Conservation (phyloP, 2,797 vertebrate species). For the Sandelia bainsii region DNA sequence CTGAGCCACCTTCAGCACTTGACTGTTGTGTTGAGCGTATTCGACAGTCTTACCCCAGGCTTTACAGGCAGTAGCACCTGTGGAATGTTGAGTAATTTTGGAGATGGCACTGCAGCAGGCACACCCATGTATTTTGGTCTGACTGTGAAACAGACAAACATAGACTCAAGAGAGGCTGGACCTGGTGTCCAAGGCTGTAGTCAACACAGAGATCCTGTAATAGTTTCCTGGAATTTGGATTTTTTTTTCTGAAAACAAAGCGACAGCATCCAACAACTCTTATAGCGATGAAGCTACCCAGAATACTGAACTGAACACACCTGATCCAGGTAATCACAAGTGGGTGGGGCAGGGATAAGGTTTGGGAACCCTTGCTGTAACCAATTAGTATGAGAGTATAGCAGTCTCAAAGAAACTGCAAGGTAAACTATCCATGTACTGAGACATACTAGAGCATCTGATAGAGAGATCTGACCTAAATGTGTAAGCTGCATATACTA, state of each 20-base stretch:
- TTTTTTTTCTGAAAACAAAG: too few species aligned
- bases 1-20: background rate
- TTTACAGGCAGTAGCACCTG: slow-evolving; percentile 87
- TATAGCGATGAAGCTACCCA: background rate
- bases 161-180: background rate
- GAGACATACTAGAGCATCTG: too few species aligned
- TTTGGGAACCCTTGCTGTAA: too few species aligned
- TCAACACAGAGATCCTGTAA: background rate
- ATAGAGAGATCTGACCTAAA: background rate
- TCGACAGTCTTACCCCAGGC: slow-evolving; percentile 83
- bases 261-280: too few species aligned
- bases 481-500: background rate
- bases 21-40: rapidly evolving
- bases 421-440: too few species aligned
- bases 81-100: slow-evolving; percentile 93
- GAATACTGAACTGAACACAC: too few species aligned
- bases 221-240: too few species aligned
- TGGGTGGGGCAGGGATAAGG: too few species aligned
- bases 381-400: too few species aligned
- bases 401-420: too few species aligned
- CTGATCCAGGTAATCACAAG: too few species aligned
- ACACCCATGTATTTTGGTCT: slow-evolving; percentile 91
- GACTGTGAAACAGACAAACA: slow-evolving; percentile 76
- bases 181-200: background rate
- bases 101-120: slow-evolving; percentile 87